Evolutionary conservation across 2,888 invertebrate genomes (phyloP), one percentile per base, ranked within the genome.

Genomic region (Onchidella celtica): DNA sequence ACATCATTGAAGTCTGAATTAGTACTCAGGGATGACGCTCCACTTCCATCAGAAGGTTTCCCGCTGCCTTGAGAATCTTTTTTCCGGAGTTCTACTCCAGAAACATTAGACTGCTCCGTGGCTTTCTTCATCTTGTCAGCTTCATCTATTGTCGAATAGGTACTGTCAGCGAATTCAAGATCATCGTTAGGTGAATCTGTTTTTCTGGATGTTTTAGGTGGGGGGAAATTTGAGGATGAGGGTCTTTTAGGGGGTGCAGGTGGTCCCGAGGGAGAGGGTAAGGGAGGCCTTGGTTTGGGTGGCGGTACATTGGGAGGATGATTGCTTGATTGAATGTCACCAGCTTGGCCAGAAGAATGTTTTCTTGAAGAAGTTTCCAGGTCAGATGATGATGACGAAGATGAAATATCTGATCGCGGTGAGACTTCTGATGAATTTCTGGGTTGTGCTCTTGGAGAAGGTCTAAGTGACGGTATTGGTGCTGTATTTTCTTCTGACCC

Each of bases 1-100:
- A 65, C 29, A 55, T 83, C 75, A 2, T 80, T 36, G 14, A 61
- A 47, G 38, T 17, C 38, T 47, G 75, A 47, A 34, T 59, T 38
- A 24, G 36, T 55, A 11, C 17, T 47, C 47, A 47, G 9, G 17
- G 6, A 17, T 11, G 47, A 47, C 9, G 17, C 47, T 11, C 17
- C 47, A 6, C 6, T 11, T 17, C 17, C 17, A 6, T 17, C 47
- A 47, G 47, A 47, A 11, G 47, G 6, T n/a, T n/a, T n/a, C n/a
- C n/a, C n/a, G n/a, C n/a, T n/a, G n/a, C n/a, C n/a, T n/a, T n/a
- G n/a, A n/a, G n/a, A n/a, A n/a, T n/a, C n/a, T n/a, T n/a, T n/a
- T n/a, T n/a, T n/a, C n/a, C n/a, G n/a, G n/a, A n/a, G n/a, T n/a
- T n/a, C n/a, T n/a, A n/a, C n/a, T n/a, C n/a, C n/a, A n/a, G n/a